Conservation (phyloP, 2,888 invertebrate genomes). For the Coremacera marginata region DNA sequence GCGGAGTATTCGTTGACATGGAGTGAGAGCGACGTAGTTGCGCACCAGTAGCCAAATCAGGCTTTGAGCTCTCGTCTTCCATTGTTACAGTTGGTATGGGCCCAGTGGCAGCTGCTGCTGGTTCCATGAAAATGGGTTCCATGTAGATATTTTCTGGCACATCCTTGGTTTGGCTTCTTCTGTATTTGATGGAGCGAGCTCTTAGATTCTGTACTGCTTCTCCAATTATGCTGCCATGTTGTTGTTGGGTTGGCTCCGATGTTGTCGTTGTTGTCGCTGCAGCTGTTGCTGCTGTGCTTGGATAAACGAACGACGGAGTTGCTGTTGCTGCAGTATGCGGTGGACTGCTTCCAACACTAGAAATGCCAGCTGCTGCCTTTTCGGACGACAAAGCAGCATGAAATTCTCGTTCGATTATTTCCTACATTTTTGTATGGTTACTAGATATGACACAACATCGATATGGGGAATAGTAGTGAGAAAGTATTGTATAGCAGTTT, state of each 20-base stretch:
- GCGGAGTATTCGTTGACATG: constrained; percentile 65
- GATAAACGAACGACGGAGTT: constrained; percentile 45
- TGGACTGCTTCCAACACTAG: constrained; percentile 47
- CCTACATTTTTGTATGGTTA: constrained; percentile 62
- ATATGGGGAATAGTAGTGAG: constrained; percentile 46
- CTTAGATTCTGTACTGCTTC: constrained; percentile 61
- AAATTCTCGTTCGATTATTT: constrained; percentile 69
- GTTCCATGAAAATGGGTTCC: constrained; percentile 32
- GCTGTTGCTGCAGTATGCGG: constrained; percentile 44
- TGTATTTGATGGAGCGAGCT: constrained; percentile 60
- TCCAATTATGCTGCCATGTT: constrained; percentile 62
- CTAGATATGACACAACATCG: constrained; percentile 51
- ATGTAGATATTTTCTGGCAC: constrained; percentile 35
- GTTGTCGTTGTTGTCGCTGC: constrained; percentile 50
- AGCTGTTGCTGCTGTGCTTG: constrained; percentile 39
- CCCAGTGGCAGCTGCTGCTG: neutral
- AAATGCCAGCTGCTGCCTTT: constrained; percentile 61
- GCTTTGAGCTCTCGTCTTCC: neutral
- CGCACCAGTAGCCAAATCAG: neutral
- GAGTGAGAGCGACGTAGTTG: constrained; percentile 56
- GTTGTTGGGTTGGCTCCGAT: constrained; percentile 54
- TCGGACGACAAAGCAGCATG: constrained; percentile 68
- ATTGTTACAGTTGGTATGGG: neutral
- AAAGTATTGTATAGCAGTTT: constrained; percentile 26
- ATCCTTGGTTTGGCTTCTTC: constrained; percentile 48